Evolutionary conservation across 2,888 invertebrate species (phyloP).

Genomic region (Anthrax anthrax): DNA sequence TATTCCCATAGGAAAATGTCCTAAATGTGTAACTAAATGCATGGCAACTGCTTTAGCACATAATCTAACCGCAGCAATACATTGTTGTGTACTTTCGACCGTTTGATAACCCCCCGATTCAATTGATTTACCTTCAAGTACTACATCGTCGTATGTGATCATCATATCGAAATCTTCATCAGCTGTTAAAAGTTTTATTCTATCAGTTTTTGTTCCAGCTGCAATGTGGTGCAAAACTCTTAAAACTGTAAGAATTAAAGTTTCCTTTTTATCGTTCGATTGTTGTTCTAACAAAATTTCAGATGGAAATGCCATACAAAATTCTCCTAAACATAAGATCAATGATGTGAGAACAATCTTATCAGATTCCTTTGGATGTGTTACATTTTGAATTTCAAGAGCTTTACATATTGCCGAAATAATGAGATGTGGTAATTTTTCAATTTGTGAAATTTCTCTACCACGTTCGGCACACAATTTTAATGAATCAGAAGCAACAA

Average conservation of each 20-base stretch:
- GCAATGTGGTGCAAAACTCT: constrained; percentile 41
- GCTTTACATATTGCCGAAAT: constrained; percentile 31
- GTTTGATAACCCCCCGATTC: constrained; percentile 29
- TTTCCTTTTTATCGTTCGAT: constrained; percentile 26
- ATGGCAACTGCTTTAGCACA: constrained; percentile 47
- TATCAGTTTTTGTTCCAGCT: constrained; percentile 26
- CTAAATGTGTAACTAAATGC: constrained; percentile 82
- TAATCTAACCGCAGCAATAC: constrained; percentile 42
- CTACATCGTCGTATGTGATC: constrained; percentile 28
- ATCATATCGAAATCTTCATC: constrained; percentile 34
- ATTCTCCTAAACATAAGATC: constrained; percentile 81
- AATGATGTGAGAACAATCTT: constrained; percentile 43
- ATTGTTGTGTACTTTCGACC: constrained; percentile 35
- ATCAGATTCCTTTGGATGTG: constrained; percentile 30
- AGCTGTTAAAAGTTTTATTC: constrained; percentile 26
- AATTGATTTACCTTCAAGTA: constrained; percentile 23
- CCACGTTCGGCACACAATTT: constrained; percentile 31
- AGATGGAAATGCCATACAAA: constrained; percentile 76
- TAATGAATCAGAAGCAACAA: constrained; percentile 29
- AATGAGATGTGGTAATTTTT: constrained; percentile 28
- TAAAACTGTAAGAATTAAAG: constrained; percentile 53
- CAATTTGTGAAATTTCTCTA: constrained; percentile 25
- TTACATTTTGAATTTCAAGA: constrained; percentile 30
- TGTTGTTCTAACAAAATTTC: constrained; percentile 39
- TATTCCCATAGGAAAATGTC: constrained; percentile 87